These are phyloP conservation scores for Ardeotis arabs DNA, from an alignment of 2,113 vertebrate genomes.

Conservation along the genomic window DNA sequence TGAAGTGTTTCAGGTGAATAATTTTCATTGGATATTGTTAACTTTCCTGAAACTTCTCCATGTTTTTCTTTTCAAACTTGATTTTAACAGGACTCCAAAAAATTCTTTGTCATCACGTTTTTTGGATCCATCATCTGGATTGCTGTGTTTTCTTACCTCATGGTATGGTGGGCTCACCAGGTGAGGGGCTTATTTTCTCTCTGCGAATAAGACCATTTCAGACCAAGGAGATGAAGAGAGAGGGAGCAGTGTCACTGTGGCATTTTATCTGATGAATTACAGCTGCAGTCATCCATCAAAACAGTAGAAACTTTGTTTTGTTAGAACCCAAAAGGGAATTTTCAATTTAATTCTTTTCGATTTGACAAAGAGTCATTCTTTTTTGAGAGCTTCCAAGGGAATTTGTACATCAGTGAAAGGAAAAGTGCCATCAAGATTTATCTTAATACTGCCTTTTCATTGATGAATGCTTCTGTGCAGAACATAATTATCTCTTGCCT, in stretches of 20 bases:
- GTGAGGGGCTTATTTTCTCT: slow-evolving; percentile 73
- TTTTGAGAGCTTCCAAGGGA: background rate
- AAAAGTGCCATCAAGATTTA: background rate
- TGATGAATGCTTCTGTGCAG: background rate
- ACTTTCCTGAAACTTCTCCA: background rate
- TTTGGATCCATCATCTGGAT: slow-evolving; percentile 95
- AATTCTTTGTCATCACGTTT: slow-evolving; percentile 87
- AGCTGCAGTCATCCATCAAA: slow-evolving; percentile 24
- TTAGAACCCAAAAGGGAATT: background rate
- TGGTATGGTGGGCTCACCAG: slow-evolving; percentile 99
- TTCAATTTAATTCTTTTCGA: background rate
- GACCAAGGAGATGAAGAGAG: background rate
- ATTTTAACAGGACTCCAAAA: slow-evolving; percentile 84
- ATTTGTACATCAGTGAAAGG: background rate
- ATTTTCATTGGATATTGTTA: background rate
- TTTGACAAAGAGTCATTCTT: background rate
- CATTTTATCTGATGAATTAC: slow-evolving; percentile 3
- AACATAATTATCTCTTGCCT: background rate
- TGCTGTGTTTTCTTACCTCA: slow-evolving; percentile 91
- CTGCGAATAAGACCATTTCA: background rate
- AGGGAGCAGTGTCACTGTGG: background rate
- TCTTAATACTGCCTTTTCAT: background rate
- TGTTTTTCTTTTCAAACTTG: background rate
- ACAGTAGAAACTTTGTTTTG: background rate
- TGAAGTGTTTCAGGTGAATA: background rate